Conservation (phyloP, 2,113 vertebrate species). For the Panthera uncia region DNA sequence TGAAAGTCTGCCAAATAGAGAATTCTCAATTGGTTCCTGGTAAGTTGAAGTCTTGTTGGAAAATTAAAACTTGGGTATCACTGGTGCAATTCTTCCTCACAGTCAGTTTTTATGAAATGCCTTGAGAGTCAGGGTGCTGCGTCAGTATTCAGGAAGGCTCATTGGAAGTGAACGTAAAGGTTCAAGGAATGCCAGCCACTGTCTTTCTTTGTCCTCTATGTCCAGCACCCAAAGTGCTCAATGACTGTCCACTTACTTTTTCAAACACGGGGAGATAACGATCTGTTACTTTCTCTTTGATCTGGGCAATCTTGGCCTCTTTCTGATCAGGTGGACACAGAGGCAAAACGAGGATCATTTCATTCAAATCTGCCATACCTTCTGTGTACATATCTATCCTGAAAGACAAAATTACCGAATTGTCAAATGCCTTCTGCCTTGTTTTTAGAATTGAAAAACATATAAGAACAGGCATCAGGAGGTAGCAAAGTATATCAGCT, state of each 20-base stretch:
- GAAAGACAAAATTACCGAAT: slow-evolving; percentile 46
- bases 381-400: slow-evolving; percentile 90
- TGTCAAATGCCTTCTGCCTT: neutral
- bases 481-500: neutral
- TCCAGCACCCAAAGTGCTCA: neutral
- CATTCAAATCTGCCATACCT: slow-evolving; percentile 83
- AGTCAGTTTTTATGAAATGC: neutral
- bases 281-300: slow-evolving; percentile 80
- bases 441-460: neutral
- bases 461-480: neutral
- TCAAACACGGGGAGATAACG: slow-evolving; percentile 88
- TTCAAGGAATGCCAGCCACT: too few species aligned
- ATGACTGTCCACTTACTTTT: slow-evolving; percentile 82
- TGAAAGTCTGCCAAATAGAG: neutral
- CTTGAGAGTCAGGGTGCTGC: neutral
- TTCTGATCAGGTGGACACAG: slow-evolving; percentile 67
- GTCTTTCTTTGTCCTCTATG: neutral
- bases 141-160: neutral
- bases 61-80: neutral
- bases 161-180: neutral
- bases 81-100: fast-evolving
- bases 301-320: slow-evolving; percentile 67
- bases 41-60: neutral
- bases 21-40: neutral
- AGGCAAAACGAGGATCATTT: slow-evolving; percentile 75